Evolutionary conservation across 2,113 vertebrate species (phyloP), one percentile per base, ranked within the genome.

Genomic region (Porphyrio hochstetteri): DNA sequence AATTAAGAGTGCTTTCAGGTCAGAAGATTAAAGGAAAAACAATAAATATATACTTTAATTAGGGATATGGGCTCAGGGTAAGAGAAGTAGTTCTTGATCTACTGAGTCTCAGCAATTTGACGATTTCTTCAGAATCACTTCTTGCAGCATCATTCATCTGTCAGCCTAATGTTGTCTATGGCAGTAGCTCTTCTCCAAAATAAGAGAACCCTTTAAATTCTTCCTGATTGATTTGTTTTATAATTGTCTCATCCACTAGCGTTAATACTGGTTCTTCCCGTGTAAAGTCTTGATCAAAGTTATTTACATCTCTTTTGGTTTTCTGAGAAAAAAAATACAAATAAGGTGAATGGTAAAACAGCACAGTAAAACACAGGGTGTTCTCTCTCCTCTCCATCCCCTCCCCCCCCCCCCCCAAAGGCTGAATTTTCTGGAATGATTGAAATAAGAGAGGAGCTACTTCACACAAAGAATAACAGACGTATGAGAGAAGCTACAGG

Each of bases 231-330:
- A 99, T 99, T 98, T 99, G 99, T 97, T 99, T 99, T 97, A 99
- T 98, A 95, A 99, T 99, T 85, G 99, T 98, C 95, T 99, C 99
- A 56, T 99, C 99, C 69, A 99, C 99, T 60, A 99, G 98, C 2
- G 99, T 99, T 97, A 99, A 98, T 64, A 99, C 98, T 0, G 99
- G 99, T 93, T 99, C 99, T 98, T 99, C 99, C 96, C 99, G 98
- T 55, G 99, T 99, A 98, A 99, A 99, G 98, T 99, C 99, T 98
- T 99, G 99, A 98, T 99, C 99, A 88, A 99, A 99, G 98, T 99
- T 99, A 98, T 99, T 99, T 98, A 99, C 99, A 61, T 99, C 99
- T 95, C 99, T 98, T 98, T 99, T 99, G 98, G 99, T 99, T 98
- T 99, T 99, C 99, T 99, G 98, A 96, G 97, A 95, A 93, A 95